Evolutionary conservation across 2,797 vertebrate species (phyloP).

Genomic region (Melanotaenia trifasciata): DNA sequence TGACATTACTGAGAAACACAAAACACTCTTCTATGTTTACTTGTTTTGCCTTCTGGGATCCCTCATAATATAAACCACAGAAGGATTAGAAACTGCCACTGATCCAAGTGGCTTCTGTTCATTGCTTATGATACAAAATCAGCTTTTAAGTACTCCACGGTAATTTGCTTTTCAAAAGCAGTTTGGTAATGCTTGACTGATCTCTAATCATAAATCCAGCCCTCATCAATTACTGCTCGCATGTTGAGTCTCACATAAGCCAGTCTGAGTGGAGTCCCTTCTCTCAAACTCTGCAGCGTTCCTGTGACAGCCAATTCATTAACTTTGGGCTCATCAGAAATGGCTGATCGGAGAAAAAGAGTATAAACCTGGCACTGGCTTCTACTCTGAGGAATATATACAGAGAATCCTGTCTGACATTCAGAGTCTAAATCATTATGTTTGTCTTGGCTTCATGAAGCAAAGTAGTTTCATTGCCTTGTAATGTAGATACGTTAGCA

Average conservation of each 20-base stretch:
- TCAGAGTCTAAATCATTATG: slow-evolving; percentile 31
- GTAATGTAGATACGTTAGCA: slow-evolving; percentile 19
- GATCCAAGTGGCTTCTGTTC: not conserved
- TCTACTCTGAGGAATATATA: slow-evolving; percentile 53
- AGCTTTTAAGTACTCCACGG: not conserved
- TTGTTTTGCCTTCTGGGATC: too few species aligned
- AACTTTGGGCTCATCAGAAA: slow-evolving; percentile 21
- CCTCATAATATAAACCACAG: slow-evolving; percentile 6
- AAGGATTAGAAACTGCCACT: not conserved
- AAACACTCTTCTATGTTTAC: too few species aligned
- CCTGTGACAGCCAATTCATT: slow-evolving; percentile 16
- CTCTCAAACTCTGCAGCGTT: slow-evolving; percentile 13
- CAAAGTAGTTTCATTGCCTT: slow-evolving; percentile 31
- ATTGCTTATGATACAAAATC: not conserved
- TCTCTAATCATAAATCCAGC: not conserved
- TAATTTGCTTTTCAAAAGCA: too few species aligned
- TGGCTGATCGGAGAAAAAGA: slow-evolving; percentile 20
- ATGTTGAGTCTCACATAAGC: not conserved
- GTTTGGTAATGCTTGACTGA: too few species aligned
- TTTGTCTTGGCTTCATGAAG: slow-evolving; percentile 54
- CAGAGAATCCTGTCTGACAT: slow-evolving; percentile 41
- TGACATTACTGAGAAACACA: too few species aligned
- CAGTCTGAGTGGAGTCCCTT: not conserved
- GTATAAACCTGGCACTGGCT: slow-evolving; percentile 45
- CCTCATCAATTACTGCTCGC: not conserved